Percentiles rank a stretch among this genome's conserved stretches.
phyloP scores from a whole-genome alignment of 2,888 invertebrate species.

The Embidobia sp. region DNA sequence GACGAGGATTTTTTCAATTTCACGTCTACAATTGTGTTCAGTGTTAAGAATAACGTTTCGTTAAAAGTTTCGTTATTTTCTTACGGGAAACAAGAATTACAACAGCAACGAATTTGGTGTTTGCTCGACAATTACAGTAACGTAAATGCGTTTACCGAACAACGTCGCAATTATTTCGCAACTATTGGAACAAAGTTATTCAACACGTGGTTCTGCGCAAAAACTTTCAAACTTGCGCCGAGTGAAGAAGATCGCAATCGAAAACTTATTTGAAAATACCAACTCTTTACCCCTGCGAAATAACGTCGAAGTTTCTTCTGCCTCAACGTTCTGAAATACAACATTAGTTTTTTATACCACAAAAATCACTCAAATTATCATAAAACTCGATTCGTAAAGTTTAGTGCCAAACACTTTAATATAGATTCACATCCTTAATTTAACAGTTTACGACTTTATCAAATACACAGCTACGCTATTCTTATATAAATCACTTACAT shows the following conservation, averaged over 20 bases:
- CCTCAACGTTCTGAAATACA: conserved; percentile 3
- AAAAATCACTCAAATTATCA: conserved; percentile 29
- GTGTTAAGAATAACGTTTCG: too few relatives aligned
- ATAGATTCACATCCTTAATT: conserved; percentile 22
- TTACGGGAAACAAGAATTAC: too few relatives aligned
- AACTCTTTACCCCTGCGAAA: not conserved
- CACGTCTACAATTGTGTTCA: too few relatives aligned
- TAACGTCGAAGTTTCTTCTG: not conserved
- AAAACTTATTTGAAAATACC: conserved; percentile 11
- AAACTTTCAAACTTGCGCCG: not conserved
- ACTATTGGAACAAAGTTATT: too few relatives aligned
- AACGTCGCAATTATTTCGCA: too few relatives aligned
- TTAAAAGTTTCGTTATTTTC: too few relatives aligned
- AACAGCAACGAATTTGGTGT: too few relatives aligned
- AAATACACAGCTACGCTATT: conserved; percentile 4
- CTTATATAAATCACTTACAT: not conserved
- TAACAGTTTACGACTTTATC: conserved; percentile 20
- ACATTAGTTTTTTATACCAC: conserved; percentile 32
- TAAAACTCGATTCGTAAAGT: conserved; percentile 23
- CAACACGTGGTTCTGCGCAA: not conserved
- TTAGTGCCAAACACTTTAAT: conserved; percentile 25
- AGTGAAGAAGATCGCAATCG: not conserved
- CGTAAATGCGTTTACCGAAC: too few relatives aligned
- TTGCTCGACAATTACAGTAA: too few relatives aligned
- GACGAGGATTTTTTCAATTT: too few relatives aligned